Evolutionary conservation across 2,113 vertebrate genomes (phyloP), one percentile per base, ranked within the genome.

Genomic region (Lycaon pictus): DNA sequence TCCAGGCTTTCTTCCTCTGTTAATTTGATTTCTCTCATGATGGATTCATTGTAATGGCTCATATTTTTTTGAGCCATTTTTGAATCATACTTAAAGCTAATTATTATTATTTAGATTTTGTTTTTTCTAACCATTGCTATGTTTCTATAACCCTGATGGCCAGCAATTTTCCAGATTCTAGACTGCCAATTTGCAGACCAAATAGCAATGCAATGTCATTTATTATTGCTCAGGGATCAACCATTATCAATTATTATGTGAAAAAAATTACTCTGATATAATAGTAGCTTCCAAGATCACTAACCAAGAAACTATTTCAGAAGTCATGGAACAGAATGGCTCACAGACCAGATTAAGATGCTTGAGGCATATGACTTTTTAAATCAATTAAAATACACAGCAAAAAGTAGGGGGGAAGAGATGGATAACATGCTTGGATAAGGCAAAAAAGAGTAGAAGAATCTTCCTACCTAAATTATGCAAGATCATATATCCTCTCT

Each of bases 361-460:
- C 65, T 86, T 79, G 35, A 88, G 80, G 27, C 13, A 62, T 29
- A 72, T 58, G 19, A 16, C 19, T 92, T 93, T 56, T 72, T 56
- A 84, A 89, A 71, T 96, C 22, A 53, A 56, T 55, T 56, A 35
- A 96, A 94, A 88, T 83, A 63, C 43, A 71, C 6, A 69, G n/a
- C 51, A 60, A 69, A 77, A 76, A 60, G 17, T 2, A 63, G 2
- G 16, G 48, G 25, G n/a, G 58, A 63, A 55, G 53, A 69, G 51
- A 35, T 62, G 8, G 16, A 7, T 53, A 79, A 88, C 29, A 88
- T 4, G 69, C 32, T 37, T 48, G 29, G 58, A 74, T 86, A 80
- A 32, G 2, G 27, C 84, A 72, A 90, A 63, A 16, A 62, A 2
- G n/a, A 27, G 3, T 87, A 23, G 35, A 94, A 86, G 23, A 32